Percentiles rank a stretch among this genome's conserved stretches.
phyloP scores from a whole-genome alignment of 2,888 invertebrate species.

The Polydrusus tereticollis region DNA sequence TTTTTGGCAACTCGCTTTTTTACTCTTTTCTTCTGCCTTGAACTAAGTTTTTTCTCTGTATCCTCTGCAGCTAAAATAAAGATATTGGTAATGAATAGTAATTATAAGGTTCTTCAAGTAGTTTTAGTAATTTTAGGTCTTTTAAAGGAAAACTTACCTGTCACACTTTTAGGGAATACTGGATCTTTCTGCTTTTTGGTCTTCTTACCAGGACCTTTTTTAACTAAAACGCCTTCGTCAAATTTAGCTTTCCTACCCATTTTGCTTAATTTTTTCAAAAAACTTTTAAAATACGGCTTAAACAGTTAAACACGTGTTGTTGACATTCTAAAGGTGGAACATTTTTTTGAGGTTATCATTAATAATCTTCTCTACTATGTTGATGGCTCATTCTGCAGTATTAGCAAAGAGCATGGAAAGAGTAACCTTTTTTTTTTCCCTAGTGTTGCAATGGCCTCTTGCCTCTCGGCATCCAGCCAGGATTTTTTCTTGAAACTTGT shows the following conservation, averaged over 20 bases:
- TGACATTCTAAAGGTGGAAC: not conserved
- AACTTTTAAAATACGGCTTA: not conserved
- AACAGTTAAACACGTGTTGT: conserved; percentile 3
- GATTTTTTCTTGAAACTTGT: no score
- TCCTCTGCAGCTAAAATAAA: conserved; percentile 67
- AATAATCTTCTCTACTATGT: no score
- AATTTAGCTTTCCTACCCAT: conserved; percentile 93
- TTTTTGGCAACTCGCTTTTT: conserved; percentile 60
- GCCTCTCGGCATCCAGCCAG: no score
- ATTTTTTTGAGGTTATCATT: no score
- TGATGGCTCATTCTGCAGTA: no score
- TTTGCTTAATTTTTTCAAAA: conserved; percentile 38
- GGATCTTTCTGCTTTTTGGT: conserved; percentile 90
- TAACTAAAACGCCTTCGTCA: conserved; percentile 76
- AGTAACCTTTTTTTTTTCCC: no score
- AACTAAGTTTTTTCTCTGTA: conserved; percentile 73
- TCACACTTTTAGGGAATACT: conserved; percentile 72
- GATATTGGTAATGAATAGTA: no score
- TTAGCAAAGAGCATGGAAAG: no score
- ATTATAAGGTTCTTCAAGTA: no score
- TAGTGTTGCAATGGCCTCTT: no score
- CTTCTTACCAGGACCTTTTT: conserved; percentile 89
- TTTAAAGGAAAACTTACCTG: conserved; percentile 66
- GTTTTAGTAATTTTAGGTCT: no score
- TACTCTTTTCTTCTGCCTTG: conserved; percentile 61